Evolutionary conservation across 2,888 invertebrate genomes (phyloP), one percentile per base, ranked within the genome.

Genomic region (Ichneumoninae sp.): DNA sequence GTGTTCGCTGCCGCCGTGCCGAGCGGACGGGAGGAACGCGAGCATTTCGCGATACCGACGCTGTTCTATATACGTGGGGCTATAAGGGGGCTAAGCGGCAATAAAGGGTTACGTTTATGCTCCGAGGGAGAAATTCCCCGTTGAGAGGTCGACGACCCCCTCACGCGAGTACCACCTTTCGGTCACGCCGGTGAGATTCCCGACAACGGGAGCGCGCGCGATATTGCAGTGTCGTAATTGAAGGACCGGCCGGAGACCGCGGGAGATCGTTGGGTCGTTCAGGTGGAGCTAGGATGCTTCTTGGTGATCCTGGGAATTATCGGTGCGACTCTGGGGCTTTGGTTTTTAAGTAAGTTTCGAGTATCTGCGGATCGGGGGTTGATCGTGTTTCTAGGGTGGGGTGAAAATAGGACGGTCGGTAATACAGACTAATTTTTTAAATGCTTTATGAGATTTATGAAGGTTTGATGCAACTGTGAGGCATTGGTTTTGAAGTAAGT

Each of bases 61-160:
- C 1, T 16, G 57, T 10, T 13, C 26, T n/a, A 1, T 62, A 33
- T n/a, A 62, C 6, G 22, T 19, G 44, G 10, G 52, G 19, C 57
- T 54, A 65, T 76, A 33, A 60, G 40, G 19, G 8, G 26, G 50
- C 19, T 47, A 74, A 78, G 62, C 69, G 40, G 80, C 80, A 66
- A 80, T 80, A 81, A 81, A 76, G 71, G 72, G 57, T 78, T 68
- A 60, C 80, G 75, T 71, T 79, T 54, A 75, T 72, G 80, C 40
- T 47, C 19, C 10, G 40, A 22, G 47, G 60, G 36, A 60, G 65
- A 57, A 60, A 52, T 33, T 70, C 30, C 47, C 16, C 54, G 19
- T 36, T n/a, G 65, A 69, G 40, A 72, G 72, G 71, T 80, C 71
- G 76, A 76, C 71, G 76, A 66, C 57, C 19, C 13, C 13, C 19